Evolutionary conservation across 2,888 invertebrate genomes (phyloP).

Genomic region (Cryptus viduatorius): DNA sequence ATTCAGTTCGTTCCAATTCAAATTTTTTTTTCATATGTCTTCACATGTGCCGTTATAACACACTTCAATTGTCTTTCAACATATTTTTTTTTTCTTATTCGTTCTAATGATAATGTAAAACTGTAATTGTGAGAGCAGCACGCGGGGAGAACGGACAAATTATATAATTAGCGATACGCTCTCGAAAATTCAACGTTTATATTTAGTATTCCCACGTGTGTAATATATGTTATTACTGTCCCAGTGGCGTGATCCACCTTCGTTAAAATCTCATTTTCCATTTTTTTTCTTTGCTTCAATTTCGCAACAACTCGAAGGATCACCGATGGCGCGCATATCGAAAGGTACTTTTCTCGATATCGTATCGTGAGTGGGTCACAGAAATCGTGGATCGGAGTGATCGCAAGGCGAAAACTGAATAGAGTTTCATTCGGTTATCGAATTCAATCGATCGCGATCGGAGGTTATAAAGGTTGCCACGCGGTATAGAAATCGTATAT

Average conservation of each 20-base stretch:
- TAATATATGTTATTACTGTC: conserved; percentile 1
- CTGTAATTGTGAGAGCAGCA: conserved; percentile 27
- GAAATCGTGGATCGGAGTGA: not conserved
- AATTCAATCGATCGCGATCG: conserved; percentile 65
- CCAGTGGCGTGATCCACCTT: conserved; percentile 46
- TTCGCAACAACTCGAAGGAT: conserved; percentile 17
- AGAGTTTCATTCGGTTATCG: conserved; percentile 35
- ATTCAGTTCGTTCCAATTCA: conserved; percentile 24
- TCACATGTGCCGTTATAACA: conserved; percentile 25
- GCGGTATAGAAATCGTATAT: conserved; percentile 28
- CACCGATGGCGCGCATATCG: not conserved
- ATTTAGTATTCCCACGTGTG: conserved; percentile 25
- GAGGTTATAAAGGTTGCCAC: conserved; percentile 22
- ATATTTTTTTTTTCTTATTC: not conserved
- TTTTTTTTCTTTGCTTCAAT: conserved; percentile 28
- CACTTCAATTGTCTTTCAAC: conserved; percentile 18
- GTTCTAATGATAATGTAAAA: conserved; percentile 9
- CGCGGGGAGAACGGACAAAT: conserved; percentile 8
- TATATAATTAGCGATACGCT: conserved; percentile 8
- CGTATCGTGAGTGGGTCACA: not conserved
- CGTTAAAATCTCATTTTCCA: conserved; percentile 39
- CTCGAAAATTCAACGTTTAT: conserved; percentile 19
- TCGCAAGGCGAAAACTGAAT: conserved; percentile 1
- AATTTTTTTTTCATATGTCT: not conserved
- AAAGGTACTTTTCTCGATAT: not conserved